Evolutionary conservation across 2,113 vertebrate genomes (phyloP).

Genomic region (Misgurnus anguillicaudatus): DNA sequence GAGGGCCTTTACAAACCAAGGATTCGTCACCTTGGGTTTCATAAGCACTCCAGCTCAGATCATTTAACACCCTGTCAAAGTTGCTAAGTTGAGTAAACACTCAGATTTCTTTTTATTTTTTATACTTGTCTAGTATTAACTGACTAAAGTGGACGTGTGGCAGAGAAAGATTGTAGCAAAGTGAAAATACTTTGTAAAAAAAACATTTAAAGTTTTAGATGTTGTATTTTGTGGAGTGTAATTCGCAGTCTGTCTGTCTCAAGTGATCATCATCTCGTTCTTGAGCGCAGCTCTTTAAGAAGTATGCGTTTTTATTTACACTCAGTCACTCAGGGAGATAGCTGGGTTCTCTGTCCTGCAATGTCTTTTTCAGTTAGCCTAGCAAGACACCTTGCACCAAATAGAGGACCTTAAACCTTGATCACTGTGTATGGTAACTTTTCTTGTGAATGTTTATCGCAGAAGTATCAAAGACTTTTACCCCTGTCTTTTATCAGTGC

Average conservation of each 20-base stretch:
- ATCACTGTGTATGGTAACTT: constrained; percentile 77
- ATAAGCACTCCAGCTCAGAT: constrained; percentile 60
- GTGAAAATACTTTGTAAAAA: constrained; percentile 56
- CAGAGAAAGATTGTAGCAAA: constrained; percentile 63
- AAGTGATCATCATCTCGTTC: neutral
- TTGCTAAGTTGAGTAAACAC: neutral
- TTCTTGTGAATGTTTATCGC: constrained; percentile 74
- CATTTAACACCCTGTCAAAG: constrained; percentile 38
- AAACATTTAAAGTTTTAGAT: constrained; percentile 49
- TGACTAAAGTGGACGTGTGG: constrained; percentile 34
- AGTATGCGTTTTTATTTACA: constrained; percentile 56
- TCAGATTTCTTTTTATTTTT: neutral
- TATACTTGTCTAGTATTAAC: constrained; percentile 42
- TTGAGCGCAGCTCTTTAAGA: constrained; percentile 34
- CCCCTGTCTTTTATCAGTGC: constrained; percentile 65
- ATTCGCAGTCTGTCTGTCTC: constrained; percentile 47
- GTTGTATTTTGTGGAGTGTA: constrained; percentile 44
- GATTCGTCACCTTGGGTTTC: constrained; percentile 48
- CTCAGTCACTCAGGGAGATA: constrained; percentile 77
- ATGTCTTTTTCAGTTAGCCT: constrained; percentile 66
- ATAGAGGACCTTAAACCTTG: constrained; percentile 74
- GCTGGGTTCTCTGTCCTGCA: constrained; percentile 73
- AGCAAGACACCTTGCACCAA: constrained; percentile 71
- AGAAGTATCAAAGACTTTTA: constrained; percentile 72
- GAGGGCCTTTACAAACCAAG: constrained; percentile 50